phyloP scores from a whole-genome alignment of 35 echinoderm and acorn worm species.

The Ptychodera flava region DNA sequence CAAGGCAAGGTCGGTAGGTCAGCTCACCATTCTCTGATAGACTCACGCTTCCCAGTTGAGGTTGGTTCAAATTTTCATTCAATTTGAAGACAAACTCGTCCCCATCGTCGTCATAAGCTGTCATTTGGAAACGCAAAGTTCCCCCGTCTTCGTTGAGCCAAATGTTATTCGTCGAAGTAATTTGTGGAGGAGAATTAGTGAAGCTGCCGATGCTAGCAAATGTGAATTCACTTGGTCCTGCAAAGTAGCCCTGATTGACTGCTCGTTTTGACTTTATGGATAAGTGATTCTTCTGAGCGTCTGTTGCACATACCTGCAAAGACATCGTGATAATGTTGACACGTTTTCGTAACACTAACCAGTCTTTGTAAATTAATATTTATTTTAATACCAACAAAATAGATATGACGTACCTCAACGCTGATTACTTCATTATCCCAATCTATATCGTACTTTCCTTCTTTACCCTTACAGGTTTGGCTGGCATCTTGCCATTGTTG shows the following conservation, averaged over 20 bases:
- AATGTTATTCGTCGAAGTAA: background rate
- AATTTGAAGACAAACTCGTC: background rate
- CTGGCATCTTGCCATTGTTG: background rate
- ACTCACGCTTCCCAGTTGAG: background rate
- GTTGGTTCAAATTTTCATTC: background rate
- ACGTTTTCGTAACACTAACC: background rate
- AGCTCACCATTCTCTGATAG: background rate
- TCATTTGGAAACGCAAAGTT: background rate
- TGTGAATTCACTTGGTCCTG: background rate
- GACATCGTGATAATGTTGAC: background rate
- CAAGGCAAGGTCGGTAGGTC: background rate
- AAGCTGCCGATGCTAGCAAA: background rate
- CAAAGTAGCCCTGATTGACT: background rate
- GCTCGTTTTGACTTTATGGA: background rate
- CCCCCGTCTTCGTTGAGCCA: background rate
- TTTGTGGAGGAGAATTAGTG: background rate
- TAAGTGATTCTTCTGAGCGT: background rate
- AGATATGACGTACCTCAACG: background rate
- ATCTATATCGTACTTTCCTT: background rate
- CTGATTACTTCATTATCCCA: background rate
- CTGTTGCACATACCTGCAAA: background rate
- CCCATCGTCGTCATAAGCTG: background rate
- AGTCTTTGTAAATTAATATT: background rate
- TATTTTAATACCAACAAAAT: background rate
- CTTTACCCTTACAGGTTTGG: background rate